A percentile compares a stretch with the other conserved stretches of the same genome.
These are phyloP conservation scores for Hofmannophila pseudospretella DNA, from an alignment of 2,888 invertebrate species.

Conservation along the genomic window DNA sequence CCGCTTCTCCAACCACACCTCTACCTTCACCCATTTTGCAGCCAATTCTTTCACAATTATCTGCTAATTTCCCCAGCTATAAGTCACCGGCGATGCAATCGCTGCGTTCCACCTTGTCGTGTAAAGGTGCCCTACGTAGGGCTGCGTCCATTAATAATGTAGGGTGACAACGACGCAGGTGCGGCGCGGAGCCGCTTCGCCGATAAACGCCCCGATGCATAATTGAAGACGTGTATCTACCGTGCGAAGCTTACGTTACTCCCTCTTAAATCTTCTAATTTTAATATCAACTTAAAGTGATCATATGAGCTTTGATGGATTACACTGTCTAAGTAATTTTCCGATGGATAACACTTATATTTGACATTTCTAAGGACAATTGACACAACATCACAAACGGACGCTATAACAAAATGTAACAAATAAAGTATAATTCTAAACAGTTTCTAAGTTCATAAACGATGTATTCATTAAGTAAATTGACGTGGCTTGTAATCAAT, in stretches of 20 bases:
- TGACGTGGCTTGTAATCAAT: too few relatives aligned
- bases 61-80: too few relatives aligned
- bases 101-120: neutral
- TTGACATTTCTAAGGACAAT: too few relatives aligned
- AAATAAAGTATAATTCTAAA: too few relatives aligned
- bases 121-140: neutral
- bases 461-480: too few relatives aligned
- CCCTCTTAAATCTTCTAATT: constrained; percentile 34
- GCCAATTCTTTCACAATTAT: too few relatives aligned
- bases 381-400: too few relatives aligned
- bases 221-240: constrained; percentile 63
- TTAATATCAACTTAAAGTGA: constrained; percentile 32
- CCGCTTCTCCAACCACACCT: too few relatives aligned
- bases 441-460: too few relatives aligned
- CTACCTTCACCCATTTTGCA: too few relatives aligned
- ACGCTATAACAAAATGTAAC: too few relatives aligned
- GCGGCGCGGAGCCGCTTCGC: constrained; percentile 35
- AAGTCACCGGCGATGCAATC: neutral
- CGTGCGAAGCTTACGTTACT: constrained; percentile 39
- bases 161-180: constrained; percentile 70
- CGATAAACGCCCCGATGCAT: constrained; percentile 70
- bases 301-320: constrained; percentile 23
- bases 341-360: too few relatives aligned
- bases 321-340: neutral
- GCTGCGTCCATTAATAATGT: constrained; percentile 62